Percentiles rank a stretch among this genome's conserved stretches.
Conservation (phyloP, 2,888 invertebrate species). For the Rhamphomyia laevipes region DNA sequence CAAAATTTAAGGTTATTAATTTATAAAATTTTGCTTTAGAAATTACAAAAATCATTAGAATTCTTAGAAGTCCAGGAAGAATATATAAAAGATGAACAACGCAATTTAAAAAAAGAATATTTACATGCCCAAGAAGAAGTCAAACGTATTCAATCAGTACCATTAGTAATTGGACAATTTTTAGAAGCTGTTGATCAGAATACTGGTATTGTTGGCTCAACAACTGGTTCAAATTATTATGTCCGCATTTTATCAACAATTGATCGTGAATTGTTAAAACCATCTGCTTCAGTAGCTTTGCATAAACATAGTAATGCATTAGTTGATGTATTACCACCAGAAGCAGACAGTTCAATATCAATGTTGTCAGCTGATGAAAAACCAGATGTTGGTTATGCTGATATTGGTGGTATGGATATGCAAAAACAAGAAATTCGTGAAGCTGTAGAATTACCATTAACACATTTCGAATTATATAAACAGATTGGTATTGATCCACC, state of each 20-base stretch:
- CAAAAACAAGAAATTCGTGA: conserved; percentile 99
- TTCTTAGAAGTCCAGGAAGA: conserved; percentile 98
- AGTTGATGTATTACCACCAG: conserved; percentile 96
- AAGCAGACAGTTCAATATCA: conserved; percentile 97
- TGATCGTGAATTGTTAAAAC: conserved; percentile 92
- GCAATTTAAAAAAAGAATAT: conserved; percentile 97
- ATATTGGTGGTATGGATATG: conserved; percentile 99
- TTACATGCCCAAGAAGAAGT: conserved; percentile 97
- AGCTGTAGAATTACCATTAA: conserved; percentile 94
- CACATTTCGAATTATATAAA: conserved; percentile 96
- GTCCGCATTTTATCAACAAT: conserved; percentile 97
- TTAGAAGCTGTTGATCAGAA: conserved; percentile 99
- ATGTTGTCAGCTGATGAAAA: conserved; percentile 97
- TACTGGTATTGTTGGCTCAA: conserved; percentile 97
- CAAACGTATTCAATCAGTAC: conserved; percentile 97
- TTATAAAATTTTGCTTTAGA: conserved; percentile 41
- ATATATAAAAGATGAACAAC: conserved; percentile 98
- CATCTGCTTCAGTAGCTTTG: conserved; percentile 94
- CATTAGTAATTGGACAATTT: conserved; percentile 97
- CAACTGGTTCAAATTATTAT: conserved; percentile 98
- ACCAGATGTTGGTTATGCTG: conserved; percentile 92
- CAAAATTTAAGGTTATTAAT: neutral
- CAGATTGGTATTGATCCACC: conserved; percentile 99
- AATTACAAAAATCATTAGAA: conserved; percentile 90
- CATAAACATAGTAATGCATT: conserved; percentile 99